These are phyloP conservation scores for Saxidomus purpurata DNA, from an alignment of 1,140 invertebrate species.

Conservation along the genomic window DNA sequence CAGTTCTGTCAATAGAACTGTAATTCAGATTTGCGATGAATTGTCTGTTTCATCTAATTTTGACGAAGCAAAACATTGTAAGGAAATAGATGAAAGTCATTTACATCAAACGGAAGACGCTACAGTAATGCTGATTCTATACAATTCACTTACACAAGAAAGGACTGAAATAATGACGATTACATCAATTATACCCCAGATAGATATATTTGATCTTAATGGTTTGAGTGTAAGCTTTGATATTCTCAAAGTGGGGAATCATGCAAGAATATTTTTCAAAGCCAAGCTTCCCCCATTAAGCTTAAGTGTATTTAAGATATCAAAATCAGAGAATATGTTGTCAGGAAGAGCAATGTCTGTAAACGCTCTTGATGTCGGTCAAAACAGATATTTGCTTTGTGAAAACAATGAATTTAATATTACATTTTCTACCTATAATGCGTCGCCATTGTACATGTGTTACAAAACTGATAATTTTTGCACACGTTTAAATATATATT, in stretches of 20 bases:
- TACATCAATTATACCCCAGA: not conserved
- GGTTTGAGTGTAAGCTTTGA: not conserved
- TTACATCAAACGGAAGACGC: too few species aligned
- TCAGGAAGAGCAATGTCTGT: not conserved
- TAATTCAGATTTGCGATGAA: too few species aligned
- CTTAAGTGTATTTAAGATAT: not conserved
- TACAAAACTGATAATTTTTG: slow-evolving; percentile 43
- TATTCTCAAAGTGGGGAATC: not conserved
- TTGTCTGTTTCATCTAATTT: too few species aligned
- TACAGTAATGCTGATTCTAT: not conserved
- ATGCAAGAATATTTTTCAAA: not conserved
- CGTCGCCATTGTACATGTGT: slow-evolving; percentile 4
- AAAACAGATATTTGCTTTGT: not conserved
- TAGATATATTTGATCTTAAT: not conserved
- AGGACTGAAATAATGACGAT: not conserved
- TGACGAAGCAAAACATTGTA: too few species aligned
- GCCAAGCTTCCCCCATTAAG: not conserved
- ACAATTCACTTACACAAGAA: not conserved
- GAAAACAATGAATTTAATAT: slow-evolving; percentile 35
- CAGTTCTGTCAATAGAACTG: too few species aligned
- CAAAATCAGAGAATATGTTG: not conserved
- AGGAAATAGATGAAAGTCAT: too few species aligned
- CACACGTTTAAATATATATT: not conserved
- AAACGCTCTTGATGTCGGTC: not conserved
- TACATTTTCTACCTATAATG: slow-evolving; percentile 20